A percentile compares a stretch with the other conserved stretches of the same genome.
Conservation (phyloP, 2,888 invertebrate species). For the Tetramorium bicarinatum region DNA sequence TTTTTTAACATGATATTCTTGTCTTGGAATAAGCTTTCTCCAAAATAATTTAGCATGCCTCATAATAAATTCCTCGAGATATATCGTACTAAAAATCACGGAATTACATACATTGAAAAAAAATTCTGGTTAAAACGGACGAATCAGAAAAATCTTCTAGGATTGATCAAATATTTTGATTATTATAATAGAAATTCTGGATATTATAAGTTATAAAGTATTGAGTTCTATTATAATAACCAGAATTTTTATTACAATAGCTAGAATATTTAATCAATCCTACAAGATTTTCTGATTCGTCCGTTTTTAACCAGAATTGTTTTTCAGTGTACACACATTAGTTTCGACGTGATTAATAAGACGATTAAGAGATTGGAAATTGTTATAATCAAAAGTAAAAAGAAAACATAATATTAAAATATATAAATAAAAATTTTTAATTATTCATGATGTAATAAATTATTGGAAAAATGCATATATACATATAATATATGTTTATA, state of each 20-base stretch:
- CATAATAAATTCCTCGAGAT: not conserved
- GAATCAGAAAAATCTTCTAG: too few species aligned
- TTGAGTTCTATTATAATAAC: too few species aligned
- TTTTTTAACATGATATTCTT: constrained; percentile 31
- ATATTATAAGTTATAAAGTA: too few species aligned
- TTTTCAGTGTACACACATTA: not conserved
- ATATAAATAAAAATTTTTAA: not conserved
- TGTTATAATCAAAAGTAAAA: not conserved
- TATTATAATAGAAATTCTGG: too few species aligned
- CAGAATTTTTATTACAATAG: too few species aligned
- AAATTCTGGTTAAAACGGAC: too few species aligned
- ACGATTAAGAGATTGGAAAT: not conserved
- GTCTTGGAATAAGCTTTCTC: not conserved
- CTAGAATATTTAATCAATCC: too few species aligned
- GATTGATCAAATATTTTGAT: too few species aligned
- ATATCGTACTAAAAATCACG: not conserved
- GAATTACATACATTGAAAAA: not conserved
- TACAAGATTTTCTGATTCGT: too few species aligned
- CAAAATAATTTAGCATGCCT: too few species aligned
- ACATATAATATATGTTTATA: not conserved
- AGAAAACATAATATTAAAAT: not conserved
- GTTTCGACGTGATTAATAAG: not conserved
- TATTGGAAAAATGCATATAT: not conserved
- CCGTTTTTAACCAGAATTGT: too few species aligned
- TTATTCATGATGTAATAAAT: constrained; percentile 15